Evolutionary conservation across 2,888 invertebrate genomes (phyloP), one percentile per base, ranked within the genome.

Genomic region (Drosophila robusta): DNA sequence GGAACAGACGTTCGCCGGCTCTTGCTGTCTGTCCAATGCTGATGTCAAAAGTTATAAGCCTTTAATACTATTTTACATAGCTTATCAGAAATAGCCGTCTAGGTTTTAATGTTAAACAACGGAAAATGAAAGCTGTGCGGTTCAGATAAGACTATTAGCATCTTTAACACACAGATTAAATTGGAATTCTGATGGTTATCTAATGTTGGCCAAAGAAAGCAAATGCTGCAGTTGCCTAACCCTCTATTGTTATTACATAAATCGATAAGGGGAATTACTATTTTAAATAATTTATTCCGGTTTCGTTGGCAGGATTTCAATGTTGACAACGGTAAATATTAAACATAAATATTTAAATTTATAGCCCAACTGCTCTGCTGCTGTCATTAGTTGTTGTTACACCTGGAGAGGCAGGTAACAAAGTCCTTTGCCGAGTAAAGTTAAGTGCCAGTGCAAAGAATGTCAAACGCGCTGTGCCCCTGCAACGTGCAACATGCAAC

Each of bases 361-460:
- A 24, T 38, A 12, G 8, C 11, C 4, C 50, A 51, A 51, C 38
- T 26, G 38, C 9, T 2, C 39, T 0, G 39, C 3, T 8, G 14
- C 29, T 42, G 38, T 41, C 47, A 49, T 45, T 45, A 22, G 39
- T 39, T 58, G 44, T 39, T 16, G 12, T 6, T 18, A 24, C 18
- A 45, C 41, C 39, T 62, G 54, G 61, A 34, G 49, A 50, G 16
- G 11, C 9, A 34, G 41, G 22, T 41, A 46, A 46, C 38, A 55
- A 46, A 55, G 64, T 45, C 29, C 18, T 18, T 24, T 26, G 2
- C 50, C 32, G 18, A 44, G 56, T 51, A 44, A 54, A 52, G 47
- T 68, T 68, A 38, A 68, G 67, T 49, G 58, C 42, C 42, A 65
- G 51, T 16, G 60, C 67, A 66, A 49, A 60, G 67, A 50, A 39